A percentile compares a stretch with the other conserved stretches of the same genome.
Evolutionary conservation across 2,888 invertebrate genomes (phyloP).

Genomic region (Antheraea assamensis): DNA sequence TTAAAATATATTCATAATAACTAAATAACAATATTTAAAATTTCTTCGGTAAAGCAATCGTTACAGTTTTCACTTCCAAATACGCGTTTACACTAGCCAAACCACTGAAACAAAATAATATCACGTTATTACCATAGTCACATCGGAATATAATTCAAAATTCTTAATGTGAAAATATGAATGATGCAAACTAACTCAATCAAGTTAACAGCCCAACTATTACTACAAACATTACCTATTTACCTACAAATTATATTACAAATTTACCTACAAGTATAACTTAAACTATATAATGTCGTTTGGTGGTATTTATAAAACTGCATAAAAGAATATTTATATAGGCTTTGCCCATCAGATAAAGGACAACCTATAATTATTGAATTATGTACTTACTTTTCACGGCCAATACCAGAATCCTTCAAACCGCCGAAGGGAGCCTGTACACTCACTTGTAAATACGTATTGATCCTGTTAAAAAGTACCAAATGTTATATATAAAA

Average conservation of each 20-base stretch:
- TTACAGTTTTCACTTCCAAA: slow-evolving; percentile 87
- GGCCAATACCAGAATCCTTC: slow-evolving; percentile 9
- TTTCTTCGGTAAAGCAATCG: slow-evolving; percentile 71
- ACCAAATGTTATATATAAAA: too few relatives aligned
- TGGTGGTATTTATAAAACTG: neutral
- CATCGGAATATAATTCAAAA: too few relatives aligned
- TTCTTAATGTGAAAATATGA: too few relatives aligned
- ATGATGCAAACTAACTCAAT: too few relatives aligned
- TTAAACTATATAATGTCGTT: neutral
- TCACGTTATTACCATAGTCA: slow-evolving; percentile 2
- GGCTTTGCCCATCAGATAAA: neutral
- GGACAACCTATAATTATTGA: slow-evolving; percentile 36
- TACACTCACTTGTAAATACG: neutral
- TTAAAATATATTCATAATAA: neutral
- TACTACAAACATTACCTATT: too few relatives aligned
- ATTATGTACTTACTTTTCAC: slow-evolving; percentile 8
- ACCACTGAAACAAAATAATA: slow-evolving; percentile 76
- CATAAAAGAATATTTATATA: neutral
- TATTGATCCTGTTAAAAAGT: neutral
- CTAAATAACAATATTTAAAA: slow-evolving; percentile 31
- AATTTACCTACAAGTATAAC: too few relatives aligned
- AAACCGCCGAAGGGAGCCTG: slow-evolving; percentile 9
- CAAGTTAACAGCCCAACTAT: too few relatives aligned
- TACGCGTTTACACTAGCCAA: slow-evolving; percentile 86
- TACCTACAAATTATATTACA: too few relatives aligned